Evolutionary conservation across 2,113 vertebrate species (phyloP).

Genomic region (Petroica traversi): DNA sequence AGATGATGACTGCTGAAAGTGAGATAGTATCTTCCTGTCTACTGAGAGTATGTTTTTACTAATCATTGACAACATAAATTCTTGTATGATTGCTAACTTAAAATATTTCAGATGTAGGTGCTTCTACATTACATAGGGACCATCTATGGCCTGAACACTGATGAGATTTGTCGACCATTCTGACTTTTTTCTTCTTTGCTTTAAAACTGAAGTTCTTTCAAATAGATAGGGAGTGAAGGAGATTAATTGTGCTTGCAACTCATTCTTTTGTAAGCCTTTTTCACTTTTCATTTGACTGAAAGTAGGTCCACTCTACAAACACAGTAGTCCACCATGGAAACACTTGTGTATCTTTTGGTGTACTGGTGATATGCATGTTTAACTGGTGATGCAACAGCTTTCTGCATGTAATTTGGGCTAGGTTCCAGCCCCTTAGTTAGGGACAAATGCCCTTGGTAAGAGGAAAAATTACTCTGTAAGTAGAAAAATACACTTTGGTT

Average conservation of each 20-base stretch:
- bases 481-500: neutral
- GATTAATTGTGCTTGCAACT: neutral
- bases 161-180: neutral
- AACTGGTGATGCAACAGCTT: neutral
- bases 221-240: neutral
- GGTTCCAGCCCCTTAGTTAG: neutral
- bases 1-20: neutral
- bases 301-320: neutral
- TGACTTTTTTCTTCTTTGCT: neutral
- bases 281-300: neutral
- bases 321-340: neutral
- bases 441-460: neutral
- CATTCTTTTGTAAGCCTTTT: rapidly evolving
- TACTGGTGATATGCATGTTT: neutral
- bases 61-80: neutral
- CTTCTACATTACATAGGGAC: neutral
- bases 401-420: neutral
- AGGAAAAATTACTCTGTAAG: neutral
- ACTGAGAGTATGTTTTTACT: neutral
- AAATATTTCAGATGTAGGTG: neutral
- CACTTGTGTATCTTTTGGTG: neutral
- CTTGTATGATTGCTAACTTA: neutral
- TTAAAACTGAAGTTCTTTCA: neutral
- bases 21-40: neutral
- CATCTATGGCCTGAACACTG: neutral